A percentile compares a stretch with the other conserved stretches of the same genome.
Evolutionary conservation across 2,113 vertebrate genomes (phyloP).

Genomic region (Lophotis ruficrista): DNA sequence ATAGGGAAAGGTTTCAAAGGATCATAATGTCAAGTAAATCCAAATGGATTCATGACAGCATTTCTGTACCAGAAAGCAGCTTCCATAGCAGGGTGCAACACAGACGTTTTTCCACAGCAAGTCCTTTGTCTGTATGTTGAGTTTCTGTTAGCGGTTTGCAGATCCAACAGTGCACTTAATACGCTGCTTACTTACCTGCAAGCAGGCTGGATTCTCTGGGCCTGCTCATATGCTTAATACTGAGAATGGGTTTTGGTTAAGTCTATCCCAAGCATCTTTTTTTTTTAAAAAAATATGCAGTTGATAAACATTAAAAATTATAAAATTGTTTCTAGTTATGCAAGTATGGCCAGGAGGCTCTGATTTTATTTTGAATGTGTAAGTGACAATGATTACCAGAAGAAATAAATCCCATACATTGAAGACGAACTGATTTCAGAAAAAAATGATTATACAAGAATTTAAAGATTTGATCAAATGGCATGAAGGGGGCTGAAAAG

Average conservation of each 20-base stretch:
- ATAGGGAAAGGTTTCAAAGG: not conserved
- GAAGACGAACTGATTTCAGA: not conserved
- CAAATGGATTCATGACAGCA: not conserved
- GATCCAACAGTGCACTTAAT: not conserved
- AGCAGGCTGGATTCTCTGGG: not conserved
- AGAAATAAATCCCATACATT: rapidly evolving
- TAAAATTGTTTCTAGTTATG: not conserved
- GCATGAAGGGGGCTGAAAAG: not conserved
- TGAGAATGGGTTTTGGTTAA: not conserved
- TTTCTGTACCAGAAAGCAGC: not conserved
- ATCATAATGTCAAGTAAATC: not conserved
- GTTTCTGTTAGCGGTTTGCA: not conserved
- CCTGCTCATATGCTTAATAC: not conserved
- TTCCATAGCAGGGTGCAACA: not conserved
- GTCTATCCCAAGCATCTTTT: not conserved
- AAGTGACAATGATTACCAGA: not conserved
- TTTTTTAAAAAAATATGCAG: not conserved
- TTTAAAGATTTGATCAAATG: not conserved
- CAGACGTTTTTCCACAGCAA: not conserved
- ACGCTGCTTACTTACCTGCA: not conserved
- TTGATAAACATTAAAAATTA: not conserved
- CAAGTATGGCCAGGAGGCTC: not conserved
- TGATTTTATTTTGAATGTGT: not conserved
- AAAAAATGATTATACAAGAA: not conserved
- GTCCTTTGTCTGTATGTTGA: not conserved